phyloP scores from a whole-genome alignment of 2,888 invertebrate genomes.

The Norana najaformis region DNA sequence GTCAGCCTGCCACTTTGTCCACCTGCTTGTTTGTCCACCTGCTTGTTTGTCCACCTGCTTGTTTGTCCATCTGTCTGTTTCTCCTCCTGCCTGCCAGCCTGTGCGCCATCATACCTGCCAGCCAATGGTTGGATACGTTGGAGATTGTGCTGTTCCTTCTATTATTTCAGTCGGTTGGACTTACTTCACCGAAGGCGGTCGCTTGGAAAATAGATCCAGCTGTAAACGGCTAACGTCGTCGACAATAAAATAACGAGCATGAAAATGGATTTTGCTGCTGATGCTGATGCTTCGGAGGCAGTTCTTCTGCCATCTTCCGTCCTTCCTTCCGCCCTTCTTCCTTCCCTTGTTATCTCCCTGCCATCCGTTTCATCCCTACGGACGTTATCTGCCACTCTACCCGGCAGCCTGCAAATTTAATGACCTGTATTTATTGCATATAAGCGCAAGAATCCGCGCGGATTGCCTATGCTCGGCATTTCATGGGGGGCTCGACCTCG shows the following conservation, averaged over 20 bases:
- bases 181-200: neutral
- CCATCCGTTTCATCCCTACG: neutral
- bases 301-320: no score
- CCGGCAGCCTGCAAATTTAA: neutral
- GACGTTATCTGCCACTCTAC: neutral
- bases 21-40: no score
- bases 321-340: no score
- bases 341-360: neutral
- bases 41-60: no score
- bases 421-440: neutral
- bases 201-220: neutral
- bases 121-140: neutral
- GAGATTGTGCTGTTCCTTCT: neutral
- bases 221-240: neutral
- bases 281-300: neutral
- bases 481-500: neutral
- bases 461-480: neutral
- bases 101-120: neutral
- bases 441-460: no score
- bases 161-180: neutral
- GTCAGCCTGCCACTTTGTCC: no score
- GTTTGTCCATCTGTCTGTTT: no score
- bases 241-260: slow-evolving; percentile 5
- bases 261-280: neutral
- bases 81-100: no score